Base-by-base conservation (phyloP, 2,113 vertebrate genomes). In the Vimba vimba region DNA sequence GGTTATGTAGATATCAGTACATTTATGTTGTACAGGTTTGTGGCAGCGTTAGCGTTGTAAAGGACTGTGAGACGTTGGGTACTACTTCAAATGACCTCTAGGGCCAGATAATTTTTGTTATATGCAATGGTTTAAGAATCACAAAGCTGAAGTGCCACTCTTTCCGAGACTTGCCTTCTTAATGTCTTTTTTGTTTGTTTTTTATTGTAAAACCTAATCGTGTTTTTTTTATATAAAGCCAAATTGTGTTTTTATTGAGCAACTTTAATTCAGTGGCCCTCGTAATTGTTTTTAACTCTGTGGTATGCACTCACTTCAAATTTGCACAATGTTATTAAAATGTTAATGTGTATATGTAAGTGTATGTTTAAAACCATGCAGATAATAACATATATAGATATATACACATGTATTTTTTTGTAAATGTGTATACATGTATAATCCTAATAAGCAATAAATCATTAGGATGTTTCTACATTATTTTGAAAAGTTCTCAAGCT, bases 291-390 rank as follows among this genome's bases (percentile, higher is more conserved):
- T 85, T 78, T 79, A 79, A 25, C 33, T 71, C 27, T 86, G 62
- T 73, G 84, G 62, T 80, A 59, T 86, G 50, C 76, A 73, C 76
- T 71, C 75, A 69, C 64, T 25, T 71, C 21, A 66, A 57, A 60
- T 86, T 86, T 86, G 84, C 84, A 86, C 84, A 86, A 33, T 64
- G 43, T 79, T 64, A 81, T 52, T 60, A 27, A 71, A 83, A 83
- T 71, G 68, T 50, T 74, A n/a, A 17, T 57, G 78, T 86, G 85
- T 80, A 59, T 17, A 74, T 80, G 33, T 55, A 66, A 30, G 55
- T 76, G 30, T 39, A 73, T 74, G 78, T 74, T 81, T 59, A 50
- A 71, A 86, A 73, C 50, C 77, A 59, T 79, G 47, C 33, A 57
- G 52, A 73, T 68, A 79, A 71, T 52, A 43, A 79, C 30, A 71